These are phyloP conservation scores for Priocnemis perturbator DNA, from an alignment of 2,888 invertebrate genomes.

Conservation along the genomic window DNA sequence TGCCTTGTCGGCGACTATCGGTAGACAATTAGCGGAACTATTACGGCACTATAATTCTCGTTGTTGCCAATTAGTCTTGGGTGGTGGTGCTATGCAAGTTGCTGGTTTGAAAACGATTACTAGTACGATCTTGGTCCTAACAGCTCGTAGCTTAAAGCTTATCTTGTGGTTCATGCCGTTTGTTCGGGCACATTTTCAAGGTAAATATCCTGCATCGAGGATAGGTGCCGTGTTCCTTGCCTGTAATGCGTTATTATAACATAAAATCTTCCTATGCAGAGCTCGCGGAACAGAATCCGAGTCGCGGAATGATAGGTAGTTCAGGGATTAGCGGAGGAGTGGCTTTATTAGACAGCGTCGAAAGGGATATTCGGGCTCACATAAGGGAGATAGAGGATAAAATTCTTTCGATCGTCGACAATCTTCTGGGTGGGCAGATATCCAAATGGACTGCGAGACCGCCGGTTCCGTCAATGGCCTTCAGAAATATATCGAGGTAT, in stretches of 20 bases:
- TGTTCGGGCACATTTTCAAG: constrained; percentile 83
- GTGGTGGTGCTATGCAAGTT: constrained; percentile 96
- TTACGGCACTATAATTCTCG: constrained; percentile 91
- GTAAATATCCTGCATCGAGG: constrained; percentile 54
- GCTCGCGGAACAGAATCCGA: constrained; percentile 66
- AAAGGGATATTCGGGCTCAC: constrained; percentile 90
- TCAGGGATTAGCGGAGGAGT: constrained; percentile 68
- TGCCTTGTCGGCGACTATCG: constrained; percentile 87
- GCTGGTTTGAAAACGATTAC: constrained; percentile 96
- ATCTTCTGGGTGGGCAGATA: constrained; percentile 88
- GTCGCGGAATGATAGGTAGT: constrained; percentile 59
- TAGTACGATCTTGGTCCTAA: constrained; percentile 93
- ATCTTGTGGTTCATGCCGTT: constrained; percentile 87
- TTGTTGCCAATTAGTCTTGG: constrained; percentile 95
- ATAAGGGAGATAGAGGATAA: constrained; percentile 94
- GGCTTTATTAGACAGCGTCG: constrained; percentile 80
- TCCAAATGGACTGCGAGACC: constrained; percentile 95
- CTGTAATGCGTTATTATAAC: constrained; percentile 55
- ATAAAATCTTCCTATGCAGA: constrained; percentile 61
- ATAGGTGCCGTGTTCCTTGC: constrained; percentile 71
- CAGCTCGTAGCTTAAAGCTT: constrained; percentile 89
- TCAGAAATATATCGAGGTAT: constrained; percentile 87
- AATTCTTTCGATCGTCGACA: constrained; percentile 92
- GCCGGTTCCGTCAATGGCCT: constrained; percentile 94
- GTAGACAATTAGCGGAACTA: constrained; percentile 91